Percentiles rank a stretch among this genome's conserved stretches.
These are phyloP conservation scores for Meganola albula DNA, from an alignment of 2,888 invertebrate species.

Conservation along the genomic window DNA sequence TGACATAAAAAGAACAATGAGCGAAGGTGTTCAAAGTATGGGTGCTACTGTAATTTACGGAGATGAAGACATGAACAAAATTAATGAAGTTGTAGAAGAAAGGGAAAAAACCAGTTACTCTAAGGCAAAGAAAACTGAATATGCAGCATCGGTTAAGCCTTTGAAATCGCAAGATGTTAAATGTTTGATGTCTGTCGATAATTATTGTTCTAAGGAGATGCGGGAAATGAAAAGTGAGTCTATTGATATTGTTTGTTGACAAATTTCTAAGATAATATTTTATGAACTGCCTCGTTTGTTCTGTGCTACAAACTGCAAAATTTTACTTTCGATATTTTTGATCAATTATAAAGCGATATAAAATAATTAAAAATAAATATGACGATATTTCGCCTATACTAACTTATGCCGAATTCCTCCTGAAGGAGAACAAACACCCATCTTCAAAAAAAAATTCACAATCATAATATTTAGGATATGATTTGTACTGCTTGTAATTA, in stretches of 20 bases:
- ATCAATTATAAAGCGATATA: not conserved
- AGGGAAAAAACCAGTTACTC: slow-evolving; percentile 39
- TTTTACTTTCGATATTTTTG: not conserved
- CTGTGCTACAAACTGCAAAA: not conserved
- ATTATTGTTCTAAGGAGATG: slow-evolving; percentile 59
- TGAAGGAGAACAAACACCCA: too few species aligned
- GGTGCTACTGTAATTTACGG: slow-evolving; percentile 54
- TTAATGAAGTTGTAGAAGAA: slow-evolving; percentile 52
- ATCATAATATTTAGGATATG: too few species aligned
- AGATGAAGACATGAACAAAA: slow-evolving; percentile 49
- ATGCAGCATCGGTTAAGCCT: slow-evolving; percentile 42
- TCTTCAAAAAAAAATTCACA: too few species aligned
- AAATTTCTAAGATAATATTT: too few species aligned
- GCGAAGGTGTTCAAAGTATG: slow-evolving; percentile 43
- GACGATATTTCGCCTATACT: too few species aligned
- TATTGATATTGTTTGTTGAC: too few species aligned
- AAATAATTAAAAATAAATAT: too few species aligned
- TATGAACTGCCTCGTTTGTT: too few species aligned
- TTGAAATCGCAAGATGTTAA: slow-evolving; percentile 56
- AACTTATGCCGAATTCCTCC: too few species aligned
- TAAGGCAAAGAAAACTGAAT: slow-evolving; percentile 36
- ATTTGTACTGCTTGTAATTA: too few species aligned
- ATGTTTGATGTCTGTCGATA: slow-evolving; percentile 64
- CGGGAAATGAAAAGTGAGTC: slow-evolving; percentile 57
- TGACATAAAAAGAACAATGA: slow-evolving; percentile 40